A percentile compares a stretch with the other conserved stretches of the same genome.
Conservation (phyloP, 2,888 invertebrate genomes). For the Apocheima hispidaria region DNA sequence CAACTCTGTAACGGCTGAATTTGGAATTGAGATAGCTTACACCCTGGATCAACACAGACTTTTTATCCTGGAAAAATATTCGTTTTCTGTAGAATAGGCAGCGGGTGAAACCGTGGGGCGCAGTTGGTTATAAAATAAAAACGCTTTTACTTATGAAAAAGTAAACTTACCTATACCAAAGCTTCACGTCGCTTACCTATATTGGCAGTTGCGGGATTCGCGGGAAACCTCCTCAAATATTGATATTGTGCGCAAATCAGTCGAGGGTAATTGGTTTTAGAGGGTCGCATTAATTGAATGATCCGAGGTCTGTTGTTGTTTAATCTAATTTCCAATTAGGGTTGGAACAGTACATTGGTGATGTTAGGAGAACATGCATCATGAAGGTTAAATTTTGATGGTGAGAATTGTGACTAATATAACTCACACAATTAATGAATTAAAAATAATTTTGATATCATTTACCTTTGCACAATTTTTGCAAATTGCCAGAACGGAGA, state of each 20-base stretch:
- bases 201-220: constrained; percentile 7
- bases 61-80: too few species aligned
- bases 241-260: constrained; percentile 37
- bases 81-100: too few species aligned
- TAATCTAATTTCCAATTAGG: constrained; percentile 34
- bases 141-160: too few species aligned
- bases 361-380: background rate
- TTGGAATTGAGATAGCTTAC: too few species aligned
- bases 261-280: constrained; percentile 41
- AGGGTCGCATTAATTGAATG: constrained; percentile 41
- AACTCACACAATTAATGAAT: too few species aligned
- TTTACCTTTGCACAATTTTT: too few species aligned
- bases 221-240: constrained; percentile 33
- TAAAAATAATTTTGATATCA: too few species aligned
- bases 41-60: too few species aligned
- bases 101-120: too few species aligned
- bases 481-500: too few species aligned
- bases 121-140: too few species aligned
- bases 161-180: background rate
- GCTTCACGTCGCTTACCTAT: background rate
- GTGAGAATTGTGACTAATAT: background rate
- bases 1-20: too few species aligned
- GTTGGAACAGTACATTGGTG: constrained; percentile 1
- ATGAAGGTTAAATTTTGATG: background rate
- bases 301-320: constrained; percentile 26